Percentiles rank a stretch among this genome's conserved stretches.
Conservation (phyloP, 2,888 invertebrate genomes). For the Metopia argyrocephala region DNA sequence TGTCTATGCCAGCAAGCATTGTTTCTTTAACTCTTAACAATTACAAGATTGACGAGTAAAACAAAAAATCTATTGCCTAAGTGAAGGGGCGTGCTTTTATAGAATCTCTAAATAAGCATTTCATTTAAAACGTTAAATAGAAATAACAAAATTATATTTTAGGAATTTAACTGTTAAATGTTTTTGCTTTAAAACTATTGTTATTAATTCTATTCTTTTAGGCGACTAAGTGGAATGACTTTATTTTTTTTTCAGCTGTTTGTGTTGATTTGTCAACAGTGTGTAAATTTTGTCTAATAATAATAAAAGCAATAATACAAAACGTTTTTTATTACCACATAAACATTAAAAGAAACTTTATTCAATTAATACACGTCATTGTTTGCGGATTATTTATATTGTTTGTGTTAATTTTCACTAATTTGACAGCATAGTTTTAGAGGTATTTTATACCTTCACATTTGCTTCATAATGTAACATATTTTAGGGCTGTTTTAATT, state of each 20-base stretch:
- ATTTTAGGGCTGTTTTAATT: no score
- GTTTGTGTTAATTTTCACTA: no score
- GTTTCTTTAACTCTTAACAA: constrained; percentile 36
- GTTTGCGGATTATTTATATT: no score
- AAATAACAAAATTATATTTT: background rate
- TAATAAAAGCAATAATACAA: background rate
- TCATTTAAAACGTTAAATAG: constrained; percentile 14
- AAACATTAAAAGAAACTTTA: background rate
- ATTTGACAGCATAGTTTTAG: no score
- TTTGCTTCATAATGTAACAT: no score
- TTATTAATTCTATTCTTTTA: background rate
- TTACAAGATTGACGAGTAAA: constrained; percentile 6
- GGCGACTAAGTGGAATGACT: no score
- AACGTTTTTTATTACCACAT: background rate
- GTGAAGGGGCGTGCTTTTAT: background rate
- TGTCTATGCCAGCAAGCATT: background rate
- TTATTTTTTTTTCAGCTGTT: background rate
- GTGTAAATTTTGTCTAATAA: background rate
- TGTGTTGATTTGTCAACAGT: constrained; percentile 10
- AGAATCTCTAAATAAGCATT: constrained; percentile 41
- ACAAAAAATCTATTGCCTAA: background rate
- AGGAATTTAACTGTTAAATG: background rate
- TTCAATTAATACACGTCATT: no score
- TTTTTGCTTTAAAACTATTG: background rate
- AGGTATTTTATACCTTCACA: no score